Conservation (phyloP, 2,113 vertebrate species). For the Hypomesus transpacificus region DNA sequence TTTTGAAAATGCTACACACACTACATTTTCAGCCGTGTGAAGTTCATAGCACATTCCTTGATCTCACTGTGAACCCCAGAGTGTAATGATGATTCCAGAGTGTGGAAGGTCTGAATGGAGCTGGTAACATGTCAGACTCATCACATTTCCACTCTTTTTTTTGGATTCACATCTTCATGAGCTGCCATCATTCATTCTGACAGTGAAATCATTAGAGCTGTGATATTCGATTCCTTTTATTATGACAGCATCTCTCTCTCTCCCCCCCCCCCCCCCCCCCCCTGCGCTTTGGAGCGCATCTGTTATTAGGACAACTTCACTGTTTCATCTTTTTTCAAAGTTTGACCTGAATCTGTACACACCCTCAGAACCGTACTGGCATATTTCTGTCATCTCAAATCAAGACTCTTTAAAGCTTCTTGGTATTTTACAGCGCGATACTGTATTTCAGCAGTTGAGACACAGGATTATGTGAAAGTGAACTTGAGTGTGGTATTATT, state of each 20-base stretch:
- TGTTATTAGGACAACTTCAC: slow-evolving; percentile 65
- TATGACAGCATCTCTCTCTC: slow-evolving; percentile 60
- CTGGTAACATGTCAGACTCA: slow-evolving; percentile 59
- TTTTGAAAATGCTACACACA: slow-evolving; percentile 19
- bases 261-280: slow-evolving; percentile 15
- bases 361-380: slow-evolving; percentile 45
- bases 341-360: slow-evolving; percentile 70
- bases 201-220: slow-evolving; percentile 71
- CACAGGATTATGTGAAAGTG: slow-evolving; percentile 35
- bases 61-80: slow-evolving; percentile 55
- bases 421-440: slow-evolving; percentile 42
- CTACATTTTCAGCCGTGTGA: slow-evolving; percentile 47
- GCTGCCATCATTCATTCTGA: slow-evolving; percentile 67
- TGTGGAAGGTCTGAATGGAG: slow-evolving; percentile 52
- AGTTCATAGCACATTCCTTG: slow-evolving; percentile 53
- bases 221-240: slow-evolving; percentile 72
- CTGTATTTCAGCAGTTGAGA: slow-evolving; percentile 50
- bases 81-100: slow-evolving; percentile 50
- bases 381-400: slow-evolving; percentile 63
- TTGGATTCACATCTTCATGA: slow-evolving; percentile 56
- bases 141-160: slow-evolving; percentile 34
- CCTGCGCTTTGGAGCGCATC: slow-evolving; percentile 53
- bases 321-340: slow-evolving; percentile 68
- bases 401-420: slow-evolving; percentile 56
- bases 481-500: slow-evolving; percentile 49